A percentile compares a stretch with the other conserved stretches of the same genome.
Evolutionary conservation across 30 jellyfish, hydroid and myxozoan genomes (phyloP).

Genomic region (Aurelia sp.): DNA sequence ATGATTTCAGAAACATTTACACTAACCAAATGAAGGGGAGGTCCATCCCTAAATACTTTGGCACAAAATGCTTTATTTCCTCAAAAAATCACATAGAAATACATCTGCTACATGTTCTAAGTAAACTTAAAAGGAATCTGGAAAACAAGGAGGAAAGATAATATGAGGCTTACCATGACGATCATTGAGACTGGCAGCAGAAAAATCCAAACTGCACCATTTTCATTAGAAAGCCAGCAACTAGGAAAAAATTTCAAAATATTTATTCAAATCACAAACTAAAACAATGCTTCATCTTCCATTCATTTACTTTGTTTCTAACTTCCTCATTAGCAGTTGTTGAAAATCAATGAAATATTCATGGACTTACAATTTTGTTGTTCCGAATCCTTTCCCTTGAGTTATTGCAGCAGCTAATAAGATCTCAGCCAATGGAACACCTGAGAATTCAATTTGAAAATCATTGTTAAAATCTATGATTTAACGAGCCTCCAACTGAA

Average conservation of each 20-base stretch:
- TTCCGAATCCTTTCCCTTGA: slow-evolving; percentile 37
- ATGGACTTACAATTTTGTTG: slow-evolving; percentile 17
- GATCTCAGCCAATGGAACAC: slow-evolving; percentile 3
- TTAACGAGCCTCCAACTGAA: too few species aligned
- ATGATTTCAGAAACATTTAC: too few species aligned
- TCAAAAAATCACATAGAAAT: too few species aligned
- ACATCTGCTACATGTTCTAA: too few species aligned
- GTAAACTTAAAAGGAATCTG: too few species aligned
- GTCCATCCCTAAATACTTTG: too few species aligned
- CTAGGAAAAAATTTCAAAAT: neutral
- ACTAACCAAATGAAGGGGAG: too few species aligned
- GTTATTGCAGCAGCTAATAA: slow-evolving; percentile 23
- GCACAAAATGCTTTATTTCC: too few species aligned
- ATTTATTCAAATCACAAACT: neutral
- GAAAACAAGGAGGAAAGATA: too few species aligned
- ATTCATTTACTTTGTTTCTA: neutral
- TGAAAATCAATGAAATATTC: too few species aligned
- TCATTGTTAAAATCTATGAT: too few species aligned
- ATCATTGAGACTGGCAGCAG: slow-evolving; percentile 26
- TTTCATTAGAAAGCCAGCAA: slow-evolving; percentile 34
- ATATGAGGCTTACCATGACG: neutral
- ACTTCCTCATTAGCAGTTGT: too few species aligned
- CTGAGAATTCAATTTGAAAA: neutral
- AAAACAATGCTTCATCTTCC: neutral
- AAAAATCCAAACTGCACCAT: slow-evolving; percentile 45